Percentiles rank a stretch among this genome's conserved stretches.
Evolutionary conservation across 2,113 vertebrate genomes (phyloP).

Genomic region (Mus musculus): GRCm39 chr11:34799001-34799500

Average conservation of each 20-base stretch:
- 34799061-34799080: constrained; percentile 51
- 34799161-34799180: constrained; percentile 79
- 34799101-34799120: constrained; percentile 71
- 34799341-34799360: background rate
- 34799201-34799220: constrained; percentile 67
- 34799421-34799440: constrained; percentile 8
- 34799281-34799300: constrained; percentile 29
- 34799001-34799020: background rate
- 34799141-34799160: constrained; percentile 52
- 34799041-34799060: constrained; percentile 23
- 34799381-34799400: background rate
- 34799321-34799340: background rate
- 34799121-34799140: background rate
- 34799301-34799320: background rate
- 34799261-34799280: background rate
- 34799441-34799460: constrained; percentile 49
- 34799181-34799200: constrained; percentile 77
- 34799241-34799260: background rate
- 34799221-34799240: constrained; percentile 59
- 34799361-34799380: background rate
- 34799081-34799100: constrained; percentile 65
- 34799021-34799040: background rate
- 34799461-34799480: constrained; percentile 47
- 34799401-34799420: background rate
- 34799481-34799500: constrained; percentile 66